phyloP scores from a whole-genome alignment of 2,888 invertebrate genomes.

The Empis livida region DNA sequence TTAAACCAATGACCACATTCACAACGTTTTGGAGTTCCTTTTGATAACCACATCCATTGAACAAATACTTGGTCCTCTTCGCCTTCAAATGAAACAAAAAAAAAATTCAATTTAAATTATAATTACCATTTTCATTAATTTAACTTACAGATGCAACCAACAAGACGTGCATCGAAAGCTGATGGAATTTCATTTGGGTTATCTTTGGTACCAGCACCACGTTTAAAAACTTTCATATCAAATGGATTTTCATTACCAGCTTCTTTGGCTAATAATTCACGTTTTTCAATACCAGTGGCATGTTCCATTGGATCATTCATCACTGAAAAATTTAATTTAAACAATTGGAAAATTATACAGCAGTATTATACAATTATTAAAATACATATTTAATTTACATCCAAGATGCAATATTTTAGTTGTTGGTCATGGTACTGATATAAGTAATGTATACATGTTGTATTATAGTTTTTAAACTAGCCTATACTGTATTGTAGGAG shows the following conservation, averaged over 20 bases:
- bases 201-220: constrained; percentile 62
- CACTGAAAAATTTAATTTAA: constrained; percentile 19
- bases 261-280: constrained; percentile 65
- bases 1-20: constrained; percentile 92
- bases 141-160: constrained; percentile 80
- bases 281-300: constrained; percentile 78
- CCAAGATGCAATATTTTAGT: too few relatives aligned
- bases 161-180: constrained; percentile 66
- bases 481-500: too few relatives aligned
- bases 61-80: constrained; percentile 76
- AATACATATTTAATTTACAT: too few relatives aligned
- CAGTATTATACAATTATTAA: too few relatives aligned
- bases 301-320: constrained; percentile 76
- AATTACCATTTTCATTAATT: constrained; percentile 8
- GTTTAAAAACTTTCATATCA: constrained; percentile 60
- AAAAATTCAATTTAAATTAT: neutral
- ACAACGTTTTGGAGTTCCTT: constrained; percentile 73
- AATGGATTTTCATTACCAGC: constrained; percentile 75
- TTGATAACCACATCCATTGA: constrained; percentile 83
- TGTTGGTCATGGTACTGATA: too few relatives aligned
- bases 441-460: too few relatives aligned
- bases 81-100: constrained; percentile 27
- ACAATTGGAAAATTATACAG: neutral
- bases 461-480: too few relatives aligned
- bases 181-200: constrained; percentile 76